Conservation (phyloP, 2,888 invertebrate species). For the Dynastes maya region DNA sequence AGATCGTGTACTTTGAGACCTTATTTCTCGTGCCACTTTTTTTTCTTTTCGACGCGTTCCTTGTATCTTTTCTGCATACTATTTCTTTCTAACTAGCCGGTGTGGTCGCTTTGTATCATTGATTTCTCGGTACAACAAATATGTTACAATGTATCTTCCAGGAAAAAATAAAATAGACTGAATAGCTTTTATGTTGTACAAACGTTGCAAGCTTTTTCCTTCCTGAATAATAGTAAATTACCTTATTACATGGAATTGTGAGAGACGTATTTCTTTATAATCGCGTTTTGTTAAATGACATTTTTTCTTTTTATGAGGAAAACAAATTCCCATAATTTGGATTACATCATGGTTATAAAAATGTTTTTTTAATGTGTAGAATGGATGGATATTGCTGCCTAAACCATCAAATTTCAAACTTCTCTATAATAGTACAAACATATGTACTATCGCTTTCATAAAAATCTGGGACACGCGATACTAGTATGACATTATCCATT, state of each 20-base stretch:
- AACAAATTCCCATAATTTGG: too few relatives aligned
- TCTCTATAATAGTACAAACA: too few relatives aligned
- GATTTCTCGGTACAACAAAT: slow-evolving; percentile 25
- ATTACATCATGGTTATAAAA: too few relatives aligned
- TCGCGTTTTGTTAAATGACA: too few relatives aligned
- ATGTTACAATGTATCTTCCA: neutral
- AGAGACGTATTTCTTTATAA: too few relatives aligned
- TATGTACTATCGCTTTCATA: too few relatives aligned
- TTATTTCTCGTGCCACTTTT: slow-evolving; percentile 29
- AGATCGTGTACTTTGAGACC: slow-evolving; percentile 43
- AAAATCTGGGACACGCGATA: too few relatives aligned
- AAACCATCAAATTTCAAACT: too few relatives aligned
- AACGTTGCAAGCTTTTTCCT: neutral
- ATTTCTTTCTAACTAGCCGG: slow-evolving; percentile 15
- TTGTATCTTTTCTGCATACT: slow-evolving; percentile 31
- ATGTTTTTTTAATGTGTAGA: too few relatives aligned
- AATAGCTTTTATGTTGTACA: neutral
- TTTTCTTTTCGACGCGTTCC: slow-evolving; percentile 5
- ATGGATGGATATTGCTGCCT: too few relatives aligned
- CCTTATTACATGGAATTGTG: neutral
- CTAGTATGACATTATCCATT: too few relatives aligned
- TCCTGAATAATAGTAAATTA: neutral
- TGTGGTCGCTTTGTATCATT: slow-evolving; percentile 32
- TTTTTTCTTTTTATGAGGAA: too few relatives aligned
- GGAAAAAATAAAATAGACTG: neutral